Evolutionary conservation across 2,113 vertebrate genomes (phyloP), one percentile per base, ranked within the genome.

Genomic region (Ginglymostoma cirratum): DNA sequence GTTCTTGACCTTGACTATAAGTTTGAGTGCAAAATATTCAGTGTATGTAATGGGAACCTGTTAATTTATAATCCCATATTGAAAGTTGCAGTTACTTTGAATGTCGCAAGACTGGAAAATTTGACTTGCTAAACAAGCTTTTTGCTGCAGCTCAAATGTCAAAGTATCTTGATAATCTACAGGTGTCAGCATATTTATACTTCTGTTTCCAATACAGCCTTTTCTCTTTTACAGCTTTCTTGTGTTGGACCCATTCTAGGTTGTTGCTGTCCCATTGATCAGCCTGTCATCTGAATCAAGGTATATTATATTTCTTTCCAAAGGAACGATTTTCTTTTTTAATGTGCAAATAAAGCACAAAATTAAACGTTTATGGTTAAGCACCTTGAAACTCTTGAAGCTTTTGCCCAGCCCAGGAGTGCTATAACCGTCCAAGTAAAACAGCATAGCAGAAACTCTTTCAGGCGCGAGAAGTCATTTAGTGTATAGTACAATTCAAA

Each of bases 161-260:
- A 52, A 90, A 94, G 66, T 45, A 94, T 69, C 66, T 94, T 94
- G 66, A 42, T n/a, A 69, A 14, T 12, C 21, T 70, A 10, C 48
- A 94, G 12, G 24, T 95, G 65, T 70, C 38, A 95, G 23, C 14
- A 6, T 76, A 52, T 70, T 45, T 90, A 90, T 34, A 30, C 52
- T 61, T 90, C 52, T 27, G 4, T 72, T 76, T 95, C 69, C 67
- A 72, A 52, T 72, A 24, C 5, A 24, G 30, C 94, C 66, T 72
- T 95, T 70, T 95, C 27, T n/a, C 42, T 95, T 45, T 94, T 45
- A 52, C 94, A 95, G 45, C 42, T 72, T 70, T 90, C 87, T 90
- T 95, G 42, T 72, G 15, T 95, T 72, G 38, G 45, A 95, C 14
- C 15, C 24, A 52, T 14, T 92, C 61, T n/a, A 30, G 94, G 42